phyloP scores from a whole-genome alignment of 2,797 vertebrate genomes.

The Rhinoraja longicauda region DNA sequence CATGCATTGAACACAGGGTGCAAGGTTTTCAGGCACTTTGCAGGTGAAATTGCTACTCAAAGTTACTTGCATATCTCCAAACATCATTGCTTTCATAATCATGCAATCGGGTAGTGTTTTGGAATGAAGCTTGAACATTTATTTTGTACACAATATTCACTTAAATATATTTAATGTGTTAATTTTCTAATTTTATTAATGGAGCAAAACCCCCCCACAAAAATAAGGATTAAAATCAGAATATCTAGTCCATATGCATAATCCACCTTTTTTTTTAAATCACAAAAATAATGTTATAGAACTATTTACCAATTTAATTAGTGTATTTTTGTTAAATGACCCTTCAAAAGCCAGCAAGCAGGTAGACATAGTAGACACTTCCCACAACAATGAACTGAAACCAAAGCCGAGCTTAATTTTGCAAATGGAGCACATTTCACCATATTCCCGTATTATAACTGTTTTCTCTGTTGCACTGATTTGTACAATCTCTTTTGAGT shows the following conservation, averaged over 20 bases:
- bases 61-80: background rate
- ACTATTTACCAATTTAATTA: background rate
- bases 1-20: slow-evolving; percentile 48
- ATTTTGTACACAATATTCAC: background rate
- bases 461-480: background rate
- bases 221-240: background rate
- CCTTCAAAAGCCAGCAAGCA: background rate
- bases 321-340: background rate
- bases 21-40: slow-evolving; percentile 45
- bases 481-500: background rate
- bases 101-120: background rate
- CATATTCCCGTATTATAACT: background rate
- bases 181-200: background rate
- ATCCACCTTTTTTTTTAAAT: background rate
- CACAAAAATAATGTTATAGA: background rate
- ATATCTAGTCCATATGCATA: background rate
- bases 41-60: background rate
- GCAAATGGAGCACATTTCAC: background rate
- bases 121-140: background rate
- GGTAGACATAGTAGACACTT: background rate
- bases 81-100: background rate
- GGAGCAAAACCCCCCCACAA: background rate
- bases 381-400: background rate
- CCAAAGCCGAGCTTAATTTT: background rate
- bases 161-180: background rate